These are phyloP conservation scores for Dicyrtomina minuta DNA, from an alignment of 2,888 invertebrate genomes.

Conservation along the genomic window DNA sequence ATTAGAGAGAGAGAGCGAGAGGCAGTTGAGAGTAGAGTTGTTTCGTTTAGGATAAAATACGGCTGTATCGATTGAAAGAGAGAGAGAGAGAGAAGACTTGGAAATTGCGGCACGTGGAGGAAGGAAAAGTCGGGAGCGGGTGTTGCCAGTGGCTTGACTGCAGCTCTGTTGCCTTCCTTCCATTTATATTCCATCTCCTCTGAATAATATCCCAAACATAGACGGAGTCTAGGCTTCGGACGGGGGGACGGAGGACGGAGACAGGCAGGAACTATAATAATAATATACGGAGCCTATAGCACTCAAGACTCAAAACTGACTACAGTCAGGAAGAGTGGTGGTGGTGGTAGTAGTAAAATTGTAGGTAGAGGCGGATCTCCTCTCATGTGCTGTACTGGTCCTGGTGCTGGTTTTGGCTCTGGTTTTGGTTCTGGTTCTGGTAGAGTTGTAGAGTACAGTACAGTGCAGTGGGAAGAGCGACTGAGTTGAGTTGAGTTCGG, in stretches of 20 bases:
- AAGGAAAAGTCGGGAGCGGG: constrained; percentile 20
- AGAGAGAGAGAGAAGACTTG: constrained; percentile 19
- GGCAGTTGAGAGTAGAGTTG: constrained; percentile 7
- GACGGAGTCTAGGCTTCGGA: too few relatives aligned
- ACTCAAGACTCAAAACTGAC: not conserved
- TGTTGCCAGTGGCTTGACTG: constrained; percentile 23
- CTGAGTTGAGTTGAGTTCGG: too few relatives aligned
- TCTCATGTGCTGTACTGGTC: too few relatives aligned
- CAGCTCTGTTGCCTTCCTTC: constrained; percentile 25
- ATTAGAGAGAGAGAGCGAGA: constrained; percentile 8
- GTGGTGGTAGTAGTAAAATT: not conserved
- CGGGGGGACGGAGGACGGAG: not conserved
- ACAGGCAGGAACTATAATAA: not conserved
- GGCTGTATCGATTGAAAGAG: constrained; percentile 30
- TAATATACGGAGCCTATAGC: not conserved
- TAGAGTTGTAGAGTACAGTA: too few relatives aligned
- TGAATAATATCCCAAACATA: not conserved
- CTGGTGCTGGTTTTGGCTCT: too few relatives aligned
- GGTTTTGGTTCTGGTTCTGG: too few relatives aligned
- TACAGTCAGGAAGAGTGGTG: not conserved
- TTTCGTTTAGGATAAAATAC: constrained; percentile 16
- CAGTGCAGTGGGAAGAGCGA: too few relatives aligned
- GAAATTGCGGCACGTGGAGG: constrained; percentile 20
- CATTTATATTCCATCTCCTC: not conserved
- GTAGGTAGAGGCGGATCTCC: not conserved